phyloP scores from a whole-genome alignment of 2,113 vertebrate species.

The Triplophysa tibetana region DNA sequence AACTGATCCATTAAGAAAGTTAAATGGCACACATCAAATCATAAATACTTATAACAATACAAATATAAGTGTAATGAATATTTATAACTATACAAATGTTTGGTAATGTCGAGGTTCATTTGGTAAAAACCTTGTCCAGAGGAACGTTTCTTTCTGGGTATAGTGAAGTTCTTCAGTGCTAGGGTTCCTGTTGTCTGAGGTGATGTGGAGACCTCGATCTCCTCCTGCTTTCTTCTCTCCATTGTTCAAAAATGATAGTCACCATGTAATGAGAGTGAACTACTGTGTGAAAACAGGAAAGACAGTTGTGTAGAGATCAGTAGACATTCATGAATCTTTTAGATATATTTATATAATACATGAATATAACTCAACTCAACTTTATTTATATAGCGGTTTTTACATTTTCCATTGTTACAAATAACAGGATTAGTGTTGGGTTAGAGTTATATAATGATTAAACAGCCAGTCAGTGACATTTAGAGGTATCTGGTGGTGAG shows the following conservation, averaged over 20 bases:
- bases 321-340: too few relatives aligned
- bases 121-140: constrained; percentile 52
- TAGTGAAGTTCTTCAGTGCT: constrained; percentile 56
- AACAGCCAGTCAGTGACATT: too few relatives aligned
- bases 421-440: too few relatives aligned
- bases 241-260: constrained; percentile 39
- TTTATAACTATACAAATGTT: neutral
- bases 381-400: too few relatives aligned
- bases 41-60: neutral
- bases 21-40: neutral
- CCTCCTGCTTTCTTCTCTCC: constrained; percentile 34
- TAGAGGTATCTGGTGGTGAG: too few relatives aligned
- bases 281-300: too few relatives aligned
- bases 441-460: too few relatives aligned
- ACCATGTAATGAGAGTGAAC: constrained; percentile 37
- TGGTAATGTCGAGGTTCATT: too few relatives aligned
- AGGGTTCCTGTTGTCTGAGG: constrained; percentile 3
- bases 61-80: neutral
- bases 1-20: constrained; percentile 41
- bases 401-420: too few relatives aligned
- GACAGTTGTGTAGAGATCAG: too few relatives aligned
- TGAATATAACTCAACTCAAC: too few relatives aligned
- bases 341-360: too few relatives aligned
- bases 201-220: constrained; percentile 16
- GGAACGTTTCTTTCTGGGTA: constrained; percentile 59